Evolutionary conservation across 2,888 invertebrate genomes (phyloP), one percentile per base, ranked within the genome.

Genomic region (Mycalesis mineus): DNA sequence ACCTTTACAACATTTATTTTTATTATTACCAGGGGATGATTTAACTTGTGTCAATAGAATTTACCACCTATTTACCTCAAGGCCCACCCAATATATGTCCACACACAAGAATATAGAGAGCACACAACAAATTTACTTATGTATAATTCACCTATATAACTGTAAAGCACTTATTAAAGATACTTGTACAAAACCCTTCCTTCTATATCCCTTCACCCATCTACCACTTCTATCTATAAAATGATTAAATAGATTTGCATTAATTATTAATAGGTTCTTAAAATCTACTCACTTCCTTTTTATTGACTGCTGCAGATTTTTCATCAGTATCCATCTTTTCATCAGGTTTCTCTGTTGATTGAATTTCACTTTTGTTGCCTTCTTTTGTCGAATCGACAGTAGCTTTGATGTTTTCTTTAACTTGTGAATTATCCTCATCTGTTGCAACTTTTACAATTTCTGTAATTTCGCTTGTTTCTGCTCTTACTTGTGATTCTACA

Each of bases 1-100:
- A n/a, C 75, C 90, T 91, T 11, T 9, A 8, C 31, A 45, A 31
- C 5, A 14, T 8, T 15, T 13, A 44, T 44, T 44, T 1, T 11
- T 36, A 36, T 11, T 36, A 11, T 36, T 11, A 36, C 9, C 9
- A n/a, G n/a, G n/a, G n/a, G n/a, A n/a, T n/a, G n/a, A n/a, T n/a
- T n/a, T n/a, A n/a, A n/a, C n/a, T n/a, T n/a, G n/a, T n/a, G n/a
- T n/a, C n/a, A n/a, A n/a, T n/a, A n/a, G n/a, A n/a, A n/a, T n/a
- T n/a, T n/a, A n/a, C n/a, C n/a, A n/a, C n/a, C n/a, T n/a, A n/a
- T n/a, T n/a, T n/a, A n/a, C n/a, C n/a, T n/a, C n/a, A n/a, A n/a
- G n/a, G n/a, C n/a, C n/a, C n/a, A n/a, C n/a, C n/a, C n/a, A n/a
- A n/a, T n/a, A n/a, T n/a, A n/a, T n/a, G n/a, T n/a, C n/a, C n/a